These are phyloP conservation scores for Cheilosia soror DNA, from an alignment of 2,888 invertebrate species.

Conservation along the genomic window DNA sequence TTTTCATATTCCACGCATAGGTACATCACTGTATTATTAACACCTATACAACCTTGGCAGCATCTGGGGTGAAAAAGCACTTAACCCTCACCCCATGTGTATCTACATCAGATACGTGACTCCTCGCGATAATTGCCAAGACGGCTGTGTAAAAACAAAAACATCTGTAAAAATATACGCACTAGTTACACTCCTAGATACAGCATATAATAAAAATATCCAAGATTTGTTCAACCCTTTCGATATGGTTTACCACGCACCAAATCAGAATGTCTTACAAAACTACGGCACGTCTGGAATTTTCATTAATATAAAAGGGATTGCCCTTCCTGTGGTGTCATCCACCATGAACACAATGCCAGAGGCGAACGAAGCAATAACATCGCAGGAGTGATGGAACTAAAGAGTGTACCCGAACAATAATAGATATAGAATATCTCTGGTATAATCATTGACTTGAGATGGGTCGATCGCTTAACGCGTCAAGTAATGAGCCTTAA, in stretches of 20 bases:
- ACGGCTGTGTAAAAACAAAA: slow-evolving; percentile 20
- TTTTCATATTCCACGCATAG: slow-evolving; percentile 13
- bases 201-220: slow-evolving; percentile 14
- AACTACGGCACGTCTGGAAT: slow-evolving; percentile 72
- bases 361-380: slow-evolving; percentile 48
- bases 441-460: slow-evolving; percentile 70
- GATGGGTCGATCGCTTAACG: slow-evolving; percentile 73
- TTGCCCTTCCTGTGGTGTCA: slow-evolving; percentile 40
- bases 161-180: slow-evolving; percentile 69
- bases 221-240: slow-evolving; percentile 60
- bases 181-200: slow-evolving; percentile 10
- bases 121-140: slow-evolving; percentile 58
- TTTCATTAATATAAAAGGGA: slow-evolving; percentile 71
- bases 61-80: slow-evolving; percentile 43
- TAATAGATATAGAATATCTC: slow-evolving; percentile 61
- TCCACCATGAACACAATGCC: slow-evolving; percentile 30
- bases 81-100: slow-evolving; percentile 28
- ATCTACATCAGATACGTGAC: slow-evolving; percentile 42
- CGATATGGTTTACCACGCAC: slow-evolving; percentile 63
- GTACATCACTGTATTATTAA: slow-evolving; percentile 3
- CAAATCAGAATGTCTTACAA: slow-evolving; percentile 73
- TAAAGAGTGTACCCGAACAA: slow-evolving; percentile 46
- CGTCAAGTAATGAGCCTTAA: slow-evolving; percentile 74
- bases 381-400: slow-evolving; percentile 36
- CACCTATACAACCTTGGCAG: slow-evolving; percentile 18